Evolutionary conservation across 2,797 vertebrate genomes (phyloP), one percentile per base, ranked within the genome.

Genomic region (Toxotes lorentzi): DNA sequence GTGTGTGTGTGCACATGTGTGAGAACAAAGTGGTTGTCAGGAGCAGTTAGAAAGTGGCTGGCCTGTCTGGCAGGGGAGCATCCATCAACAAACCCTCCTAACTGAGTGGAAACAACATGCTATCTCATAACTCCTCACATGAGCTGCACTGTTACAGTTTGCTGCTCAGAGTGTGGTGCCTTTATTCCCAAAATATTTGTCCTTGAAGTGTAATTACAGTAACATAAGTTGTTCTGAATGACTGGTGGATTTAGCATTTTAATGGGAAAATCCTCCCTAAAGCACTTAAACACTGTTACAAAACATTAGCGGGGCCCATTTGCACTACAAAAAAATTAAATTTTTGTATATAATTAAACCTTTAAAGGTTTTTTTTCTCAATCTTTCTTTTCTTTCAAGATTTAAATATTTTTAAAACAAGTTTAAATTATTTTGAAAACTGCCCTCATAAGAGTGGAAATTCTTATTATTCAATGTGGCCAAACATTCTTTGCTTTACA

Each of bases 11-110:
- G 38, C 13, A 53, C 24, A 61, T 35, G 65, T n/a, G 73, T 4
- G 58, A 76, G 84, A 88, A 89, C 84, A 88, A 85, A 93, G 85
- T 87, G 86, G 71, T 80, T 92, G 92, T 93, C 91, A 89, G 85
- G 78, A 84, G 86, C 79, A 51, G 91, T 94, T 93, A 92, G 87
- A 77, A 81, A 75, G 68, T 73, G 84, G 45, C 84, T 70, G 81
- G 78, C 57, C 63, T 56, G 78, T 85, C 82, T 89, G 90, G 77
- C 83, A 70, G 76, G 40, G 56, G 72, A 90, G 67, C 87, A 87
- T 93, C 86, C 87, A 86, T 92, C 88, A 91, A 83, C 57, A 32
- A 66, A 70, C 41, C 34, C 59, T 74, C 53, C 41, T 84, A 88
- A 90, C 73, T 59, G 88, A 88, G 81, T 61, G 76, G 72, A 78